A percentile compares a stretch with the other conserved stretches of the same genome.
These are phyloP conservation scores for Sthenelais limicola DNA, from an alignment of 2,888 invertebrate species.

Conservation along the genomic window DNA sequence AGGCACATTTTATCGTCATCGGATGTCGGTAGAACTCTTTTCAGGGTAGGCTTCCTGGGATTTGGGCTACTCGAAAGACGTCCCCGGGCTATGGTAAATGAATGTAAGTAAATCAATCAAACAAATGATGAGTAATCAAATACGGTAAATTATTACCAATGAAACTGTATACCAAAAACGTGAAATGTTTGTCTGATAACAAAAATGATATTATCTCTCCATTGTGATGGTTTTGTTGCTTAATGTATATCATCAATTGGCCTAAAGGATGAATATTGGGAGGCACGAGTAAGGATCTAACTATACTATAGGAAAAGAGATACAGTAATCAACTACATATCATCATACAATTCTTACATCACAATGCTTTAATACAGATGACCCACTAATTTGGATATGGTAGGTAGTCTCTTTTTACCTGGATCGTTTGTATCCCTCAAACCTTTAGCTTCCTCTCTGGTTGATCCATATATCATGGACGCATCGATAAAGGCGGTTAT, in stretches of 20 bases:
- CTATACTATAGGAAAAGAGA: not conserved
- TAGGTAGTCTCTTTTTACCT: constrained; percentile 65
- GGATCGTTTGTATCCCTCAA: constrained; percentile 73
- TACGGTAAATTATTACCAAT: not conserved
- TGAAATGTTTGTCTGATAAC: too few species aligned
- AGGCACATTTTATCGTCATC: constrained; percentile 16
- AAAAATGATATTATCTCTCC: too few species aligned
- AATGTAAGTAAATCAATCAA: too few species aligned
- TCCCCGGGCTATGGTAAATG: constrained; percentile 14
- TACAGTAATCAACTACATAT: too few species aligned
- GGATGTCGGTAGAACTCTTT: constrained; percentile 43
- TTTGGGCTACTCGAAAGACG: constrained; percentile 2
- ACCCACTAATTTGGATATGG: too few species aligned
- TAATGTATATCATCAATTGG: too few species aligned
- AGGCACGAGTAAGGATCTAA: not conserved
- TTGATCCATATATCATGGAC: constrained; percentile 73
- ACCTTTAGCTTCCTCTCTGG: constrained; percentile 41
- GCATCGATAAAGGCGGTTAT: constrained; percentile 87
- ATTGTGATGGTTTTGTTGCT: too few species aligned
- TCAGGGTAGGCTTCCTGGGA: constrained; percentile 13
- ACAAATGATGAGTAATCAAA: not conserved
- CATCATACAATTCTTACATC: too few species aligned
- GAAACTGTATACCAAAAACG: too few species aligned
- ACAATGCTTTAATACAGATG: too few species aligned
- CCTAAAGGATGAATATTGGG: not conserved